Evolutionary conservation across 2,113 vertebrate species (phyloP).

Genomic region (Ailurus styani): DNA sequence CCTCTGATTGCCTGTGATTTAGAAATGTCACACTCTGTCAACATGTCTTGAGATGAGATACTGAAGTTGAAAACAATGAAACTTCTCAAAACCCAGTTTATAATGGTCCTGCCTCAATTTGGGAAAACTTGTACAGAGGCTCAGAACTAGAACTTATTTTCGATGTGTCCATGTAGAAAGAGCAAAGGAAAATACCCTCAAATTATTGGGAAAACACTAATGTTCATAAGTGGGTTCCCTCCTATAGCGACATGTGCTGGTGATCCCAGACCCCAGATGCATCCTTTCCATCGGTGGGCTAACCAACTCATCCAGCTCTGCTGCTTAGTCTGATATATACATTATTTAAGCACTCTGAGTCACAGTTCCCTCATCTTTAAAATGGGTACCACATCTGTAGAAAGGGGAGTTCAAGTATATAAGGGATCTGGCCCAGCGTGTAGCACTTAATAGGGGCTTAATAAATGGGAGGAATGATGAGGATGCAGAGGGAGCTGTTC

Average conservation of each 20-base stretch:
- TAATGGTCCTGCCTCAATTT: not conserved
- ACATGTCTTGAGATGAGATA: not conserved
- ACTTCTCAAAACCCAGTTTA: not conserved
- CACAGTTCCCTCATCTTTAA: not conserved
- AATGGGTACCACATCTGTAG: not conserved
- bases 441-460: not conserved
- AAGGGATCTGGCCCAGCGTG: not conserved
- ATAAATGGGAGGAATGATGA: not conserved
- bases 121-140: not conserved
- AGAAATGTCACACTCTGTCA: not conserved
- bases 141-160: not conserved
- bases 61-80: not conserved
- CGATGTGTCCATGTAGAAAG: not conserved
- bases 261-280: too few species aligned
- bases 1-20: not conserved
- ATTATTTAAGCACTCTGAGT: not conserved
- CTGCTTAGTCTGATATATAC: not conserved
- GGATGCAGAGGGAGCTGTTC: not conserved
- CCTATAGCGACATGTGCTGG: not conserved
- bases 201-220: not conserved
- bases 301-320: not conserved
- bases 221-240: not conserved
- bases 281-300: not conserved
- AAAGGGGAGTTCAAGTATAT: not conserved
- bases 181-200: not conserved